Percentiles rank a stretch among this genome's conserved stretches.
These are phyloP conservation scores for Zalophus californianus DNA, from an alignment of 2,797 vertebrate genomes.

Conservation along the genomic window DNA sequence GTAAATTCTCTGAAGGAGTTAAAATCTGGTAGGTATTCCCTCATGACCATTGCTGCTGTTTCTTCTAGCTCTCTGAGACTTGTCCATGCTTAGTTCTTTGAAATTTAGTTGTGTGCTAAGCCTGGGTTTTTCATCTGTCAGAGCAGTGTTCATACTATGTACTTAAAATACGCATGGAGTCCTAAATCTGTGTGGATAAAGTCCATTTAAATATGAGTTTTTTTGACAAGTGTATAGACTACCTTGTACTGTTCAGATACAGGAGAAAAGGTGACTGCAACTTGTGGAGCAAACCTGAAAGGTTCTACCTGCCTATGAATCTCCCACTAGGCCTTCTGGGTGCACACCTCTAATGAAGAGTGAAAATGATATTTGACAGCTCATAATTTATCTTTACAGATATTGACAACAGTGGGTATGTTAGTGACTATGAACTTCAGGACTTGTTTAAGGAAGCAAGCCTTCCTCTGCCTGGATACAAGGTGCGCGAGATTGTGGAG, in stretches of 20 bases:
- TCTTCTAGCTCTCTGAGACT: not conserved
- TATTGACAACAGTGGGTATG: slow-evolving; percentile 96
- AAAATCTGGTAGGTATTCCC: not conserved
- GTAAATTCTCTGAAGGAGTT: slow-evolving; percentile 13
- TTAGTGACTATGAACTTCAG: slow-evolving; percentile 98
- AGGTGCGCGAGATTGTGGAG: slow-evolving; percentile 95
- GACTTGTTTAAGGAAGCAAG: slow-evolving; percentile 98
- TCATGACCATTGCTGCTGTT: not conserved
- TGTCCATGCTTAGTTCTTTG: not conserved
- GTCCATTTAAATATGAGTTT: not conserved
- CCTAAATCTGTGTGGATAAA: not conserved
- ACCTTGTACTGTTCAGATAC: not conserved
- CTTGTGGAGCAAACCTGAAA: not conserved
- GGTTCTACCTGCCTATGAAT: not conserved
- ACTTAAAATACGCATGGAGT: not conserved
- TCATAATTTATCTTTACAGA: slow-evolving; percentile 88
- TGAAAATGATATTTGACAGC: not conserved
- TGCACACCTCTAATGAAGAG: not conserved
- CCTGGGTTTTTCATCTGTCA: not conserved
- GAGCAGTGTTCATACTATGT: not conserved
- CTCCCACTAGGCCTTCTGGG: not conserved
- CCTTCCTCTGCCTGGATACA: slow-evolving; percentile 95
- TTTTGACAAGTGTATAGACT: not conserved
- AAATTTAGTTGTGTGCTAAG: not conserved
- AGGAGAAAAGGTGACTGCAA: not conserved